Evolutionary conservation across 2,113 vertebrate species (phyloP).

Genomic region (Spea multiplicata): DNA sequence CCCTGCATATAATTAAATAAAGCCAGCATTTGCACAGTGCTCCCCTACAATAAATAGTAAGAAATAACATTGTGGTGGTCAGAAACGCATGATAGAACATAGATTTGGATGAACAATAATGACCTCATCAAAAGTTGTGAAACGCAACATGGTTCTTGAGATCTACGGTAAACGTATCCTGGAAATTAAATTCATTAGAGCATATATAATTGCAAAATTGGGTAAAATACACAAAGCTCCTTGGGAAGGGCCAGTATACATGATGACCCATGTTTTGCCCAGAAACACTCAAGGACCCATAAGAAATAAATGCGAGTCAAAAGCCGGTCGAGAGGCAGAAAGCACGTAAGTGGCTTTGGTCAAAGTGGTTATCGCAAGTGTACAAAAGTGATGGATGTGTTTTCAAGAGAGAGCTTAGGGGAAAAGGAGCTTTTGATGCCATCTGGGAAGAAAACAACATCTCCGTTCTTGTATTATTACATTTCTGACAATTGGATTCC

Average conservation of each 20-base stretch:
- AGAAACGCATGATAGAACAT: conserved; percentile 12
- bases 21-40: conserved; percentile 18
- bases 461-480: conserved; percentile 36
- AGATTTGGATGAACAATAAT: conserved; percentile 28
- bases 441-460: conserved; percentile 43
- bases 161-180: conserved; percentile 29
- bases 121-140: background rate
- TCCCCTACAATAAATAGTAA: conserved; percentile 16
- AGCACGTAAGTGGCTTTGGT: conserved; percentile 25
- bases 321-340: conserved; percentile 22
- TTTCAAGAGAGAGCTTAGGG: conserved; percentile 19
- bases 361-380: conserved; percentile 32
- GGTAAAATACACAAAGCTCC: background rate
- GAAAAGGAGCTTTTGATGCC: conserved; percentile 21
- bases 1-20: no score
- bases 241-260: background rate
- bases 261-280: conserved; percentile 33
- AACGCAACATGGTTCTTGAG: background rate
- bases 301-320: conserved; percentile 39
- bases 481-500: conserved; percentile 43
- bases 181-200: conserved; percentile 37
- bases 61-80: conserved; percentile 16
- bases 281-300: conserved; percentile 26
- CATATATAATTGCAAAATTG: background rate
- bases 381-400: conserved; percentile 42